Conservation (phyloP, 2,888 invertebrate genomes). For the Exephanes ischioxanthus region DNA sequence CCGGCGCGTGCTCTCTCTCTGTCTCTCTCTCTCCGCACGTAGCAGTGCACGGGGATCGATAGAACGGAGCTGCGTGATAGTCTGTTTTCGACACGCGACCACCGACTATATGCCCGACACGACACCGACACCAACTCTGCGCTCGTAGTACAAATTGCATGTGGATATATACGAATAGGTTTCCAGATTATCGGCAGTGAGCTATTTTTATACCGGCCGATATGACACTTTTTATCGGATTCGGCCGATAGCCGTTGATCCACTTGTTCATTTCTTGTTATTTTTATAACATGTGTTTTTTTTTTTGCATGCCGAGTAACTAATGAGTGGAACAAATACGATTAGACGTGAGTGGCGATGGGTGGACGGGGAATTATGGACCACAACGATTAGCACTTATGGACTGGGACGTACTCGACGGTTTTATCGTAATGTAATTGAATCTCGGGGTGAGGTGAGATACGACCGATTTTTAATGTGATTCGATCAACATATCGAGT, state of each 20-base stretch:
- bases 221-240: slow-evolving; percentile 6
- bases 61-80: slow-evolving; percentile 79
- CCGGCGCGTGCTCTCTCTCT: neutral
- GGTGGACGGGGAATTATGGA: too few relatives aligned
- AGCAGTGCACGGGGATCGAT: slow-evolving; percentile 73
- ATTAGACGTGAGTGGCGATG: neutral
- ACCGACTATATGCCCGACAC: slow-evolving; percentile 53
- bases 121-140: slow-evolving; percentile 39
- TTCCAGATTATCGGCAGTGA: slow-evolving; percentile 34
- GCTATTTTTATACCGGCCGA: slow-evolving; percentile 18
- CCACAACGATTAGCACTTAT: too few relatives aligned
- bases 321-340: neutral
- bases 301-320: slow-evolving; percentile 2
- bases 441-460: too few relatives aligned
- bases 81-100: slow-evolving; percentile 72
- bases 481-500: too few relatives aligned
- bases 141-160: slow-evolving; percentile 18
- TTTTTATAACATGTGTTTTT: neutral
- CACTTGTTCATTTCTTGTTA: slow-evolving; percentile 30
- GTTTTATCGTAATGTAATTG: too few relatives aligned
- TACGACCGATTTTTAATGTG: too few relatives aligned
- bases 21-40: slow-evolving; percentile 18
- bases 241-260: neutral
- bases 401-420: too few relatives aligned
- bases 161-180: slow-evolving; percentile 14